Evolutionary conservation across 1,140 invertebrate genomes (phyloP), one percentile per base, ranked within the genome.

Genomic region (Augochlora pura): DNA sequence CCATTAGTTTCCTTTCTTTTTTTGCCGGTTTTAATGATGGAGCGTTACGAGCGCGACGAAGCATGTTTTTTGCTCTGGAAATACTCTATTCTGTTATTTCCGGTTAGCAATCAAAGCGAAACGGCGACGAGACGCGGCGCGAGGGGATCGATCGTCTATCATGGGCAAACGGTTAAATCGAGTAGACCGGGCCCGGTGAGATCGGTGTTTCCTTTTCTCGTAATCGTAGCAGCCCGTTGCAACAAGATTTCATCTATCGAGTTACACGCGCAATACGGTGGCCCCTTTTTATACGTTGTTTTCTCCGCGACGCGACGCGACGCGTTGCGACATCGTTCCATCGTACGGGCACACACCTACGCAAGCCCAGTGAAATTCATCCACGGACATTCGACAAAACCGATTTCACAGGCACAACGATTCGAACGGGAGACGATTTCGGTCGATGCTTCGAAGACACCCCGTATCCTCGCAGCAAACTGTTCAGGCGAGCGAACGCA

Each of bases 401-500:
- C 10, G 1, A 49, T 49, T 49, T 49, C 16, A 9, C 39, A 10
- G 39, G 0, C 6, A 0, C 39, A 7, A 5, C 9, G 39, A 42
- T 0, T 0, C 39, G 39, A 46, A 12, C 42, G 42, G n/a, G n/a
- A 46, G 12, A 46, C 42, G 42, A 46, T 46, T 46, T 46, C 9
- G 42, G 10, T 46, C 10, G 42, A 14, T 46, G 10, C 42, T 57
- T 57, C 27, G 18, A 12, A 9, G 27, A 14, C 18, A 57, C 23
- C 46, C 66, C 18, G 46, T 67, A 46, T 23, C 27, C 6, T 14
- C 21, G 52, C 7, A 0, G 27, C 7, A 23, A 70, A 27, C 49
- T 16, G 52, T 25, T 57, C 67, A 71, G 38, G 18, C 70, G 70
- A 72, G 38, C 25, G 59, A 72, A 46, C 57, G 57, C 59, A 49